Base-by-base conservation (phyloP, 2,888 invertebrate species). In the Oscheius sp. region DNA sequence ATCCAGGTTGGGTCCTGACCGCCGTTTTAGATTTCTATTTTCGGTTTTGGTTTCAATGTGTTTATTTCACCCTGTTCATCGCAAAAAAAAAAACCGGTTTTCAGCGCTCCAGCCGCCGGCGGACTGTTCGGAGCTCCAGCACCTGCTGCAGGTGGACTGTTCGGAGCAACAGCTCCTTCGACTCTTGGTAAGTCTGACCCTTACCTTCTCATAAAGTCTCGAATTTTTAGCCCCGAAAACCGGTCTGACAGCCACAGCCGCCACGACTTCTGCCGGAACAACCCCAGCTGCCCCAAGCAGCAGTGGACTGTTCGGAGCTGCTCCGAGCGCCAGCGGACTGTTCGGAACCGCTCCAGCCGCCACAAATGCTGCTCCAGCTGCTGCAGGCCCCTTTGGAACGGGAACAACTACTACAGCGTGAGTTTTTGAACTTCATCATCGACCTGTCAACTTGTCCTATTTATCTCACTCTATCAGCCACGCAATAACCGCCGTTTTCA, bases 91-190 rank as follows among this genome's bases (percentile, higher is more conserved):
- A 21, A 21, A 21, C 0, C 21, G 21, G 0, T 21, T 21, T 21
- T 21, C 21, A 21, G 21, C 21, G 21, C 21, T 21, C 21, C 21
- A 21, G 21, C 21, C 21, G 21, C 21, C 42, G 7, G 42, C 42
- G 42, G 42, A 42, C 42, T 42, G 4, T 42, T 42, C 42, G 42
- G 42, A 5, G 42, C 42, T 7, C 7, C 42, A 5, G 42, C 66
- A 29, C 47, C 66, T 48, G 1, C 73, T 1, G 51, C 53, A 11
- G 59, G 58, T 32, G 35, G 42, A 37, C 57, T 58, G 9, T 66
- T 73, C 37, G 73, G 66, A 4, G 57, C 37, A 11, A 62, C 58
- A 21, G 48, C 74, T 29, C 21, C 74, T 37, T 9, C 68, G 21
- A 35, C 74, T 21, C 21, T 21, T 21, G 32, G 48, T 65, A 65